Conservation (phyloP, 2,888 invertebrate species). For the Laothoe populi region DNA sequence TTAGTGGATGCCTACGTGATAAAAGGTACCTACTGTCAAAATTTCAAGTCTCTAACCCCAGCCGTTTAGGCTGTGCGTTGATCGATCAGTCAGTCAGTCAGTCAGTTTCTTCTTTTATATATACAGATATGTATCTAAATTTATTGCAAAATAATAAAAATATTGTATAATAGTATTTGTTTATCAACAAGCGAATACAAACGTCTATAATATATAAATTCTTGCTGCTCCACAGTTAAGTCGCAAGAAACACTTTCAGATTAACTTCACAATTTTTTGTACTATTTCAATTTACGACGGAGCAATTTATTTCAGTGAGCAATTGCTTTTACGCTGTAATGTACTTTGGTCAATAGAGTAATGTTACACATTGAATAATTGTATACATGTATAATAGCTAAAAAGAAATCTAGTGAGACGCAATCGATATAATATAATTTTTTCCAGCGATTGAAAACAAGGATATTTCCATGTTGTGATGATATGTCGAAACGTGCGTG, state of each 20-base stretch:
- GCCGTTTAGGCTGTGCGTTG: too few relatives aligned
- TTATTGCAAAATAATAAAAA: too few relatives aligned
- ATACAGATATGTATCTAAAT: too few relatives aligned
- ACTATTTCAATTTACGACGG: conserved; percentile 42
- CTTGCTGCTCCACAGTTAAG: conserved; percentile 15
- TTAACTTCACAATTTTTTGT: conserved; percentile 43
- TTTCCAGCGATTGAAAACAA: conserved; percentile 34
- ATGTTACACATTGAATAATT: conserved; percentile 30
- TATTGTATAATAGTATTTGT: not conserved
- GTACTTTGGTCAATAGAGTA: conserved; percentile 39
- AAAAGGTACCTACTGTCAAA: too few relatives aligned
- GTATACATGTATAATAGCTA: conserved; percentile 23
- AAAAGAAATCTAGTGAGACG: conserved; percentile 29
- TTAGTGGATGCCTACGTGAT: too few relatives aligned
- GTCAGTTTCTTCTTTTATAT: too few relatives aligned
- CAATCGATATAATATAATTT: conserved; percentile 35
- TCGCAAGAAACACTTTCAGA: conserved; percentile 37
- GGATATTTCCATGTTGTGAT: conserved; percentile 60
- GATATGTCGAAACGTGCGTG: conserved; percentile 71
- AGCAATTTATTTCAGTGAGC: conserved; percentile 45
- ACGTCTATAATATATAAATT: not conserved
- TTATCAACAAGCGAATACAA: not conserved
- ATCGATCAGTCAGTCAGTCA: too few relatives aligned
- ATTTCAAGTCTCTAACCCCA: too few relatives aligned
- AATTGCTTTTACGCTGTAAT: conserved; percentile 39